These are phyloP conservation scores for Drosophila rubida DNA, from an alignment of 2,888 invertebrate genomes.

Conservation along the genomic window DNA sequence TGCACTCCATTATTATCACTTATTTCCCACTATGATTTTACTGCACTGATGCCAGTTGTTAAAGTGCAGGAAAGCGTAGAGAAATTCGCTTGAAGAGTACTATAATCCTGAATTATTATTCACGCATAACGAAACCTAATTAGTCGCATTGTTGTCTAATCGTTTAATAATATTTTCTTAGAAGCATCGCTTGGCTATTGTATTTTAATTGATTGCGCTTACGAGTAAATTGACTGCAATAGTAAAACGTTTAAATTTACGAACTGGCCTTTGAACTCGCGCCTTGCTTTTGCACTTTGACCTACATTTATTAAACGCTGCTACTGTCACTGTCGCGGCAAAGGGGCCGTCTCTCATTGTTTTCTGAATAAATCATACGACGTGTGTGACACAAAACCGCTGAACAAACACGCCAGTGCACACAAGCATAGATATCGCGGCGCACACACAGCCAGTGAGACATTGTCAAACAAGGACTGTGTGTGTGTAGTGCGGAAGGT, in stretches of 20 bases:
- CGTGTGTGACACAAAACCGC: slow-evolving; percentile 62
- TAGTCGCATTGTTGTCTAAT: too few species aligned
- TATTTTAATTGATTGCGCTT: too few species aligned
- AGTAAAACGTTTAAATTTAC: slow-evolving; percentile 17
- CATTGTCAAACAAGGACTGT: slow-evolving; percentile 25
- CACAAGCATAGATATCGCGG: slow-evolving; percentile 19
- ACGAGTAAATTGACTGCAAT: too few species aligned
- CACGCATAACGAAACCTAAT: too few species aligned
- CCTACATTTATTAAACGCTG: slow-evolving; percentile 45
- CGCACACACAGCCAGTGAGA: slow-evolving; percentile 24
- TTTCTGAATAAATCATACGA: slow-evolving; percentile 75
- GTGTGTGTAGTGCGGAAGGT: slow-evolving; percentile 27
- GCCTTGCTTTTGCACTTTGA: slow-evolving; percentile 40
- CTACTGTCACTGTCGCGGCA: neutral
- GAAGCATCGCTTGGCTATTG: too few species aligned
- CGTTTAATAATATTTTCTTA: too few species aligned
- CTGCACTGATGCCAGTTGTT: too few species aligned
- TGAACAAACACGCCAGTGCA: slow-evolving; percentile 48
- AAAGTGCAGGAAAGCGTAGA: too few species aligned
- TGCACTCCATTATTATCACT: neutral
- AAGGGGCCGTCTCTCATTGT: slow-evolving; percentile 40
- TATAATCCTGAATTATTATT: too few species aligned
- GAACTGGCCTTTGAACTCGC: slow-evolving; percentile 8
- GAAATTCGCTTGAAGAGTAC: too few species aligned
- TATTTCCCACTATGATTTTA: too few species aligned